Conservation (phyloP, 2,888 invertebrate genomes). For the Drosophila rellima region DNA sequence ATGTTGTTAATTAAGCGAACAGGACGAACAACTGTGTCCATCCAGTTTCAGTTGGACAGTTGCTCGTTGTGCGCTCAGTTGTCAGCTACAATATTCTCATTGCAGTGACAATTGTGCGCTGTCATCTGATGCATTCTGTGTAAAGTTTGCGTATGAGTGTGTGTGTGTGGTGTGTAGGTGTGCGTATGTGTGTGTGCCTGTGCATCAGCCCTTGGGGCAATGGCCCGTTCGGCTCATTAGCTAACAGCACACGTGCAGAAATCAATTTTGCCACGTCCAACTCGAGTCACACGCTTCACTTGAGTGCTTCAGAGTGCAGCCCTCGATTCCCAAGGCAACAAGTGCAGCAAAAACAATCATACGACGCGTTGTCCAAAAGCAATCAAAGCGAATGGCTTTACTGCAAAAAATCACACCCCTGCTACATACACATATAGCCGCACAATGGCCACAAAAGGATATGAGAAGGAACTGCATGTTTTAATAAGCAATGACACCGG, state of each 20-base stretch:
- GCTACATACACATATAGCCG: constrained; percentile 18
- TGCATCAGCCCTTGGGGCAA: constrained; percentile 27
- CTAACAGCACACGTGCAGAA: constrained; percentile 77
- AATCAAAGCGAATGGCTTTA: constrained; percentile 68
- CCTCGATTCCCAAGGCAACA: constrained; percentile 28
- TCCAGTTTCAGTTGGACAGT: constrained; percentile 11
- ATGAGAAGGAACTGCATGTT: constrained; percentile 36
- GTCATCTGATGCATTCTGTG: constrained; percentile 24
- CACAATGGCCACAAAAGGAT: constrained; percentile 14
- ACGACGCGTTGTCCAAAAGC: constrained; percentile 70
- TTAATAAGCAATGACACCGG: constrained; percentile 67
- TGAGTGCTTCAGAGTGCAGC: constrained; percentile 31
- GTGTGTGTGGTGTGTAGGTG: constrained; percentile 7
- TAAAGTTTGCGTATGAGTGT: constrained; percentile 8
- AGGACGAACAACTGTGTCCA: constrained; percentile 37
- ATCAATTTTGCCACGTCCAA: constrained; percentile 67
- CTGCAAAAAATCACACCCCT: constrained; percentile 48
- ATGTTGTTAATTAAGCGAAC: constrained; percentile 71
- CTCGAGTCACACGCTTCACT: constrained; percentile 32
- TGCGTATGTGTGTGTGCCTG: constrained; percentile 7
- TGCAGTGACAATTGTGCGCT: constrained; percentile 40
- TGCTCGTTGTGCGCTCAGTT: constrained; percentile 11
- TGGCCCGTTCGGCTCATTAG: constrained; percentile 64
- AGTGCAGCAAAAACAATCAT: constrained; percentile 67
- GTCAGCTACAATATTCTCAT: constrained; percentile 33